A percentile compares a stretch with the other conserved stretches of the same genome.
Evolutionary conservation across 2,888 invertebrate genomes (phyloP).

Genomic region (Bedellia somnulentella): DNA sequence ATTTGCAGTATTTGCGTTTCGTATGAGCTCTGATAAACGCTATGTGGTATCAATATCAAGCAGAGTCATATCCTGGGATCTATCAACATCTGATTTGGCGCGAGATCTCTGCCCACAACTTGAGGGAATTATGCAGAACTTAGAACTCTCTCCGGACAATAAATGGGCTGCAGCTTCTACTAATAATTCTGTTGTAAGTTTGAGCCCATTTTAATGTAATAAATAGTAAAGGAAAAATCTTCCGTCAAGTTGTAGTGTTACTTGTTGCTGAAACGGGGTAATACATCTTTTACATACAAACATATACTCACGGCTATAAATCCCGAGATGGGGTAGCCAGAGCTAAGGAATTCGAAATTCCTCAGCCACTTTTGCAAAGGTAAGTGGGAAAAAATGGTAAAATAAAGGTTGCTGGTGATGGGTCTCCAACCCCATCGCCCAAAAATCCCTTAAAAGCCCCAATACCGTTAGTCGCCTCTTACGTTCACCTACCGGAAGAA

Average conservation of each 20-base stretch:
- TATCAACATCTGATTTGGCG: slow-evolving; percentile 93
- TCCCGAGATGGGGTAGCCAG: background rate
- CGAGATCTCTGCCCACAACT: slow-evolving; percentile 88
- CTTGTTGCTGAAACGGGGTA: no score
- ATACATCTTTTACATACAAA: slow-evolving; percentile 1
- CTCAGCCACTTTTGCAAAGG: no score
- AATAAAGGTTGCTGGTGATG: no score
- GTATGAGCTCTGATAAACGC: slow-evolving; percentile 84
- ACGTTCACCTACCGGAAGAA: no score
- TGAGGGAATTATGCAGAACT: slow-evolving; percentile 94
- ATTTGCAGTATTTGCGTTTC: slow-evolving; percentile 94
- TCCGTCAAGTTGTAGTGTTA: no score
- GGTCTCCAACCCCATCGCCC: no score
- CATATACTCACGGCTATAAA: slow-evolving; percentile 1
- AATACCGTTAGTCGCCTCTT: no score
- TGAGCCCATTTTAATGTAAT: no score
- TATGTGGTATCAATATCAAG: slow-evolving; percentile 97
- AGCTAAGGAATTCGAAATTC: background rate
- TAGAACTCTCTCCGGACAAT: slow-evolving; percentile 92
- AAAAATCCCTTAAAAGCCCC: no score
- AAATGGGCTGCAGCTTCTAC: slow-evolving; percentile 95
- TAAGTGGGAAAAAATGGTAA: no score
- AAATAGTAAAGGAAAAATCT: no score
- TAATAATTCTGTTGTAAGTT: slow-evolving; percentile 83
- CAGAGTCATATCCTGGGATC: slow-evolving; percentile 95